These are phyloP conservation scores for Pao palembangensis DNA, from an alignment of 2,113 vertebrate genomes.

Conservation along the genomic window DNA sequence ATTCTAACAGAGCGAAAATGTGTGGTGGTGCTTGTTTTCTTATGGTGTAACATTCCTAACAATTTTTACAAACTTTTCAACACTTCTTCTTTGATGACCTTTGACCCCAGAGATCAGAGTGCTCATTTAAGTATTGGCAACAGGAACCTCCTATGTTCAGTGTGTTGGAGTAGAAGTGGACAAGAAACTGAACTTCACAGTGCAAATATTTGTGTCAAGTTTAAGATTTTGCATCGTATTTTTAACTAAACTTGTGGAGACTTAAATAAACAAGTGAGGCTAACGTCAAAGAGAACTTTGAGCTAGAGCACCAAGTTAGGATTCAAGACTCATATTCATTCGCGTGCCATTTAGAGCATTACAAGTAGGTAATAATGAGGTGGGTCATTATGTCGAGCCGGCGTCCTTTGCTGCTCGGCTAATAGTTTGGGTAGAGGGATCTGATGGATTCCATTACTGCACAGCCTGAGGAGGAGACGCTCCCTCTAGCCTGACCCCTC, in stretches of 20 bases:
- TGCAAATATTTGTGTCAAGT: too few relatives aligned
- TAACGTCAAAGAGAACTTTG: neutral
- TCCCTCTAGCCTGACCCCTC: slow-evolving; percentile 28
- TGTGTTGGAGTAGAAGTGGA: too few relatives aligned
- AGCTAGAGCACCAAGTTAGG: slow-evolving; percentile 1
- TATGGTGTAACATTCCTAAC: neutral
- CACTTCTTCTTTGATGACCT: too few relatives aligned
- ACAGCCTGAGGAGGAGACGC: slow-evolving; percentile 28
- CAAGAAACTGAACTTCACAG: too few relatives aligned
- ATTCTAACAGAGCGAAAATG: slow-evolving; percentile 32
- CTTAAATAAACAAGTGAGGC: too few relatives aligned
- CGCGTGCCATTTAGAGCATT: slow-evolving; percentile 13
- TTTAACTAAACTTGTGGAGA: too few relatives aligned
- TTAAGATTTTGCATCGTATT: too few relatives aligned
- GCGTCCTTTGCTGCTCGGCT: neutral
- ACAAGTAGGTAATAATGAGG: slow-evolving; percentile 36
- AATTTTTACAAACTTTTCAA: too few relatives aligned
- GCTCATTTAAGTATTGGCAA: too few relatives aligned
- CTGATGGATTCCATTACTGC: slow-evolving; percentile 30
- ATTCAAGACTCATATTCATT: slow-evolving; percentile 5
- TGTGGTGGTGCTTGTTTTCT: slow-evolving; percentile 17
- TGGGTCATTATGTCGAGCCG: slow-evolving; percentile 54
- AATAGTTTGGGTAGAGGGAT: slow-evolving; percentile 4
- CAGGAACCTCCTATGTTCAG: too few relatives aligned
- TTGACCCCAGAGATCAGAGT: too few relatives aligned